Conservation (phyloP, 2,888 invertebrate genomes). For the Sarcophaga carnaria region DNA sequence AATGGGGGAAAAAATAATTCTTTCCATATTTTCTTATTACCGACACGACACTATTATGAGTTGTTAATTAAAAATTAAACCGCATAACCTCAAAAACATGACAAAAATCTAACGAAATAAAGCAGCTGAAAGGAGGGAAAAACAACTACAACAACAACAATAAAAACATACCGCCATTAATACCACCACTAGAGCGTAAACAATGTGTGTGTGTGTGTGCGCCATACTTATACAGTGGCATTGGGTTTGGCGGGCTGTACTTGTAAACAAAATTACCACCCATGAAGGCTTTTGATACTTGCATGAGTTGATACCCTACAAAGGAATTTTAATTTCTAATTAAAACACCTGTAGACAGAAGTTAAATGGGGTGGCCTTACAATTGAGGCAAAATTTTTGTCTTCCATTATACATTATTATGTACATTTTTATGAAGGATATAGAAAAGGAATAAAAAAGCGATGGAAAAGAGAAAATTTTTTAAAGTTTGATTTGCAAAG, state of each 20-base stretch:
- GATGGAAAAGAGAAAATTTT: too few species aligned
- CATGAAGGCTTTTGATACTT: slow-evolving; percentile 9
- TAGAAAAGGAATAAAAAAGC: too few species aligned
- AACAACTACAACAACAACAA: slow-evolving; percentile 1
- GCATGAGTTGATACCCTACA: slow-evolving; percentile 8
- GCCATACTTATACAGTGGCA: neutral
- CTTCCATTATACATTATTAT: too few species aligned
- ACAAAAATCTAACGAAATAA: slow-evolving; percentile 42
- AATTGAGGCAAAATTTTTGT: too few species aligned
- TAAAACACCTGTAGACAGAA: slow-evolving; percentile 20
- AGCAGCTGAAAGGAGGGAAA: neutral
- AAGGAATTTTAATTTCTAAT: slow-evolving; percentile 36
- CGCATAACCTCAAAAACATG: slow-evolving; percentile 64
- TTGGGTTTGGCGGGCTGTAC: neutral
- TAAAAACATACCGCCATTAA: slow-evolving; percentile 22
- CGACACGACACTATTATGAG: slow-evolving; percentile 16
- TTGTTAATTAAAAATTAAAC: slow-evolving; percentile 68
- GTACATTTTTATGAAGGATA: too few species aligned
- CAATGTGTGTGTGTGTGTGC: neutral
- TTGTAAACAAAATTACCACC: slow-evolving; percentile 7
- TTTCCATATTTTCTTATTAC: neutral
- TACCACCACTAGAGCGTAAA: slow-evolving; percentile 13
- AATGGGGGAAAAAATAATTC: neutral
- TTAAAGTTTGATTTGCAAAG: too few species aligned
- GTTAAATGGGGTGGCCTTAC: too few species aligned